Base-by-base conservation (phyloP, 2,888 invertebrate species). In the Drosophila subsilvestris region DNA sequence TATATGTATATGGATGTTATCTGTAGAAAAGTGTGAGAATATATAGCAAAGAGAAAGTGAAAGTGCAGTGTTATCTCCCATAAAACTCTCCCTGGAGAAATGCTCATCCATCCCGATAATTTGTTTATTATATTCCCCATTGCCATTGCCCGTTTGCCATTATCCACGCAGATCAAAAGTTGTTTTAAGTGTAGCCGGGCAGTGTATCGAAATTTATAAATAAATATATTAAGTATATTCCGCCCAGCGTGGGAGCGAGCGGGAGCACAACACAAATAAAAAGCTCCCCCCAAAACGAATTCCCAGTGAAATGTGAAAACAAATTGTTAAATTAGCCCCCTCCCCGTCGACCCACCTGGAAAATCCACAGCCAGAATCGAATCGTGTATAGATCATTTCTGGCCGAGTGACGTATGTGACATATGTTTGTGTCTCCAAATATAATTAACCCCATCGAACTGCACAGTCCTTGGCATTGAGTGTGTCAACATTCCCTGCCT, bases 161-260 rank as follows among this genome's bases (percentile, higher is more conserved):
- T 18, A 14, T 1, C 47, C 47, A 20, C 47, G 12, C 37, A 37
- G 37, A 37, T 37, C 37, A n/a, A 45, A 32, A 47, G 18, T 47
- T 60, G 56, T 68, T 79, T 72, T 75, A 83, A 50, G 47, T 32
- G 45, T 22, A 25, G 22, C 44, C 25, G 56, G 68, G 63, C 56
- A 68, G 55, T 60, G 66, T 75, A 77, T 76, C 74, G 37, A n/a
- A 75, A 86, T 81, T 79, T 81, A 84, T 75, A 85, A 81, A 84
- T 84, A 84, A 84, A 84, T 84, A 48, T 79, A 80, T 72, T 70
- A 76, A 85, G 82, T 85, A 80, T 76, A 77, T 69, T 62, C 53
- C 43, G 49, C 32, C 53, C n/a, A 25, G 37, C 45, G 49, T 51
- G 51, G 57, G 51, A 57, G 61, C 60, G 47, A 63, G 43, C 51